Conservation (phyloP, 2,888 invertebrate genomes). For the Phengaris arion region DNA sequence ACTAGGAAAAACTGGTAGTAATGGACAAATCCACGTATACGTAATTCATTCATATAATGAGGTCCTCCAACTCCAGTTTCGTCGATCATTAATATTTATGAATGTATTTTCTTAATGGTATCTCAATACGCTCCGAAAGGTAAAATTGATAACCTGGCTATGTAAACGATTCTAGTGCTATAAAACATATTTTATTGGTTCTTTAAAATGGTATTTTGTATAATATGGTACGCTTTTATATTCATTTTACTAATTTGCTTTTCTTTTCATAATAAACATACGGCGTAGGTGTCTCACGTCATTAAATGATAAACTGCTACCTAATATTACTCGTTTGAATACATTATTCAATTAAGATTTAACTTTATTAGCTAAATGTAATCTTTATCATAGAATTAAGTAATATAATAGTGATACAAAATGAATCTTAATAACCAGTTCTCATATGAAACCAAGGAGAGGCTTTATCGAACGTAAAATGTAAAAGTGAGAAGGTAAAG, state of each 20-base stretch:
- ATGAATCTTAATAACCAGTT: background rate
- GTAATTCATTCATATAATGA: constrained; percentile 32
- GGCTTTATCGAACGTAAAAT: no score
- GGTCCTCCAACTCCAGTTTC: constrained; percentile 40
- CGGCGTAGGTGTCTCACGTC: background rate
- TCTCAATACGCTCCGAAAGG: background rate
- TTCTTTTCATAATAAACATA: background rate
- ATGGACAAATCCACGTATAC: constrained; percentile 52
- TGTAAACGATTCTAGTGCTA: background rate
- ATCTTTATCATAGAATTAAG: background rate
- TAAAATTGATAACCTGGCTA: background rate
- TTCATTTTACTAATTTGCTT: constrained; percentile 12
- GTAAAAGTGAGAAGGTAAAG: no score
- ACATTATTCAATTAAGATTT: constrained; percentile 15
- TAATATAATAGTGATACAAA: background rate
- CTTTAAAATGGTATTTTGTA: background rate
- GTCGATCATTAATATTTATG: constrained; percentile 45
- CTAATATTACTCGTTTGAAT: constrained; percentile 14
- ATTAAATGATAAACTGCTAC: constrained; percentile 19
- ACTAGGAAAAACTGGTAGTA: constrained; percentile 60
- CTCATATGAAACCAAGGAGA: background rate
- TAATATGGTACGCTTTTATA: background rate
- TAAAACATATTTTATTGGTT: constrained; percentile 10
- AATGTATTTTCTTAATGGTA: constrained; percentile 24
- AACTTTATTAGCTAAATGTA: constrained; percentile 3